Evolutionary conservation across 2,888 invertebrate species (phyloP), one percentile per base, ranked within the genome.

Genomic region (Watsonalla cultraria): DNA sequence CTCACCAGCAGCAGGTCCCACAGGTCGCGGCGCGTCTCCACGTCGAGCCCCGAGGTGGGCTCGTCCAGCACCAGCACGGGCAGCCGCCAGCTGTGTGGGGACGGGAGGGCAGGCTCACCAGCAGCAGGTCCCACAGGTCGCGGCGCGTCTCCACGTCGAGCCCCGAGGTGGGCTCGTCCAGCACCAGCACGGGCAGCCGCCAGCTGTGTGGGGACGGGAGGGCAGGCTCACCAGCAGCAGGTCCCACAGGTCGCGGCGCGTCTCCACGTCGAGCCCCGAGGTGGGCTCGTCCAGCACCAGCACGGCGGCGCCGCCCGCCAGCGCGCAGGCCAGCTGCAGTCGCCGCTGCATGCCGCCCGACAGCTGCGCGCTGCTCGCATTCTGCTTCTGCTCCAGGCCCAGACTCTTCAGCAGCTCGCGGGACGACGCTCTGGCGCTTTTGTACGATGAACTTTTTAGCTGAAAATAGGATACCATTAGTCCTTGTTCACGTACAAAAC

Each of bases 331-430:
- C 15, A 98, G 92, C 50, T 96, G 96, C 11, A 97, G 60, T 0
- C 96, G 94, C 51, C 98, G 89, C 85, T 86, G 95, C 95, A 97
- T 97, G 4, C 98, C 98, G 9, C 97, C 97, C 0, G 97, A 97
- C 55, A 98, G 86, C 51, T 92, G 91, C 33, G 80, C 77, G 0
- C 94, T 93, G 59, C 92, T 78, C 39, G 85, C 84, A 64, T 94
- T 72, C 2, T 86, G 90, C 78, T 97, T 97, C 0, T 93, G 91
- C 0, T 46, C 47, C 0, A 86, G 47, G 0, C 68, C 66, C 9
- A 84, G 67, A 8, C 64, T 59, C 0, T 55, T 45, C 1, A 82
- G 68, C 0, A 84, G 64, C 0, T 54, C 46, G 2, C 24, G 7
- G 0, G 78, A 66, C 0, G 69, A 58, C 0, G 4, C n/a, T 0